A percentile compares a stretch with the other conserved stretches of the same genome.
These are phyloP conservation scores for Pelmatolapia mariae DNA, from an alignment of 2,113 vertebrate species.

Conservation along the genomic window DNA sequence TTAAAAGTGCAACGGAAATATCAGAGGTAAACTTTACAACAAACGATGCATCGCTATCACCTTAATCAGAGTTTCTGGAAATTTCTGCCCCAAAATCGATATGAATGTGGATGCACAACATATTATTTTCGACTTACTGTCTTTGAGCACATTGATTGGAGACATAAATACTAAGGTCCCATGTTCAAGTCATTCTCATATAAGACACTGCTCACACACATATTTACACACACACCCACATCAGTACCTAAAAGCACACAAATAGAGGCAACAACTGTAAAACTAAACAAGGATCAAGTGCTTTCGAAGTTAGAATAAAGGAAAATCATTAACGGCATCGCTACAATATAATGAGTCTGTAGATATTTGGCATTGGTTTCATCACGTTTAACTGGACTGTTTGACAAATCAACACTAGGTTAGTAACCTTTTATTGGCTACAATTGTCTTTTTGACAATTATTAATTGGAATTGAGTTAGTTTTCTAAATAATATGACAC, in stretches of 20 bases:
- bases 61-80: not conserved
- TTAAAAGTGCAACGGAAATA: slow-evolving; percentile 39
- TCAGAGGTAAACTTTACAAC: not conserved
- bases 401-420: not conserved
- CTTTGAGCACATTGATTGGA: not conserved
- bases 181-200: not conserved
- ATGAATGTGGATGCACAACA: not conserved
- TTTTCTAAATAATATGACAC: not conserved
- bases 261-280: not conserved
- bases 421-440: not conserved
- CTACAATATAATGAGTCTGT: not conserved
- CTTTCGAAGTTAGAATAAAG: not conserved
- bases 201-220: not conserved
- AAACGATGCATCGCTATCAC: not conserved
- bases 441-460: not conserved
- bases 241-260: not conserved
- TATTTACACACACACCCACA: not conserved
- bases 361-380: slow-evolving; percentile 36
- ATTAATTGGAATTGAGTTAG: not conserved
- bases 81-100: not conserved
- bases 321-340: not conserved
- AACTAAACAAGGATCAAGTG: not conserved
- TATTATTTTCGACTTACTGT: not conserved
- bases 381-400: not conserved
- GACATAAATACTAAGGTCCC: not conserved